Base-by-base conservation (phyloP, 1,140 invertebrate species). In the Berghia stephanieae region DNA sequence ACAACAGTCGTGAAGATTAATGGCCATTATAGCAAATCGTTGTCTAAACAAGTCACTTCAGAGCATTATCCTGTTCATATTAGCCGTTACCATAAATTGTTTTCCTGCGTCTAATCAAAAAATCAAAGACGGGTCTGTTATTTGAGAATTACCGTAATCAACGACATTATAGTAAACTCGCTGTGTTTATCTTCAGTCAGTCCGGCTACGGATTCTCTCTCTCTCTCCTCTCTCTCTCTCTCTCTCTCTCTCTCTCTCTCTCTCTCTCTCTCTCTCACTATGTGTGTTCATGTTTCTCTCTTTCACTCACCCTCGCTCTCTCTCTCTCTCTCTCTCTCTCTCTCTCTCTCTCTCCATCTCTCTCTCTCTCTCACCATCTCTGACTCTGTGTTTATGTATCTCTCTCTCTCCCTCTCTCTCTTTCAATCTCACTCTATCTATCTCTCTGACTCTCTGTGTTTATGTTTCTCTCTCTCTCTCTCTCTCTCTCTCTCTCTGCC, bases 131-230 rank as follows among this genome's bases (percentile, higher is more conserved):
- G n/a, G n/a, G n/a, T n/a, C n/a, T 66, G 27, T 2, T 75, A 1
- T 42, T 1, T 75, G 42, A 75, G n/a, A 34, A 75, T n/a, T 2
- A 75, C 57, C 24, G 73, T 57, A 31, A 75, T 75, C 49, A 66
- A 57, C 73, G 57, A 75, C 42, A 44, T 43, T 21, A 34, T 13
- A 10, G 24, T 24, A 36, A 75, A 75, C 8, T 75, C 57, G 5
- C 57, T 57, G 2, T 24, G 21, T 8, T 75, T 57, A 63, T 75
- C 67, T 43, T 75, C 60, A 0, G 67, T 40, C 13, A 75, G 73
- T 31, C 43, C 27, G 31, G 57, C 34, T 13, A 75, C 21, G n/a
- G 5, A 24, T 46, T 67, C 69, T 46, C 38, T 57, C 60, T 8
- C 67, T 60, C 49, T 44, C 52, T 78, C 40, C 18, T 52, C 31